A percentile compares a stretch with the other conserved stretches of the same genome.
phyloP scores from a whole-genome alignment of 37 sponge, comb jelly and placozoan genomes.

The Spongilla lacustris region DNA sequence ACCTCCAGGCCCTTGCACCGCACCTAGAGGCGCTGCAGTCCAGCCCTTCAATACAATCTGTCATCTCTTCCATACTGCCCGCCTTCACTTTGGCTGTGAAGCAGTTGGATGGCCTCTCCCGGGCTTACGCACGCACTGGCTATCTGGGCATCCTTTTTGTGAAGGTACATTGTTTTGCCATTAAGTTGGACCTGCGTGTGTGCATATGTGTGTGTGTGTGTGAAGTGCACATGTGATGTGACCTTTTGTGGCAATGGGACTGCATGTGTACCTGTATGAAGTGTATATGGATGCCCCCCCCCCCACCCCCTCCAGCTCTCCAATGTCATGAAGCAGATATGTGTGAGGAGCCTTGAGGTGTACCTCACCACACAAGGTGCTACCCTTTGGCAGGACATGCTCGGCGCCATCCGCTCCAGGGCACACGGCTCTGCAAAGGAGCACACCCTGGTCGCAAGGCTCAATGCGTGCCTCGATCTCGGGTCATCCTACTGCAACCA shows the following conservation, averaged over 20 bases:
- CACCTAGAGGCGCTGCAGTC: conserved; percentile 76
- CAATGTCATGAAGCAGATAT: conserved; percentile 41
- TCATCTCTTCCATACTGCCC: conserved; percentile 42
- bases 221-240: neutral
- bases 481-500: conserved; percentile 11
- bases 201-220: neutral
- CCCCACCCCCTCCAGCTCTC: conserved; percentile 30
- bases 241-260: too few species aligned
- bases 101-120: conserved; percentile 77
- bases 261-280: neutral
- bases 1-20: conserved; percentile 65
- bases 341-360: conserved; percentile 8
- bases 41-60: conserved; percentile 25
- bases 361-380: conserved; percentile 1
- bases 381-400: conserved; percentile 46
- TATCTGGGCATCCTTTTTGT: conserved; percentile 81
- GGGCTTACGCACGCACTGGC: conserved; percentile 79
- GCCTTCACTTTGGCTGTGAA: conserved; percentile 23
- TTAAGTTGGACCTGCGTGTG: neutral
- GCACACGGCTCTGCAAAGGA: conserved; percentile 3
- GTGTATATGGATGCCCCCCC: too few species aligned
- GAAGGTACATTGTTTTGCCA: conserved; percentile 56
- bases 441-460: conserved; percentile 30
- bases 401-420: conserved; percentile 14
- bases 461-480: conserved; percentile 43